phyloP scores from a whole-genome alignment of 2,113 vertebrate genomes.

The Campylorhamphus procurvoides region DNA sequence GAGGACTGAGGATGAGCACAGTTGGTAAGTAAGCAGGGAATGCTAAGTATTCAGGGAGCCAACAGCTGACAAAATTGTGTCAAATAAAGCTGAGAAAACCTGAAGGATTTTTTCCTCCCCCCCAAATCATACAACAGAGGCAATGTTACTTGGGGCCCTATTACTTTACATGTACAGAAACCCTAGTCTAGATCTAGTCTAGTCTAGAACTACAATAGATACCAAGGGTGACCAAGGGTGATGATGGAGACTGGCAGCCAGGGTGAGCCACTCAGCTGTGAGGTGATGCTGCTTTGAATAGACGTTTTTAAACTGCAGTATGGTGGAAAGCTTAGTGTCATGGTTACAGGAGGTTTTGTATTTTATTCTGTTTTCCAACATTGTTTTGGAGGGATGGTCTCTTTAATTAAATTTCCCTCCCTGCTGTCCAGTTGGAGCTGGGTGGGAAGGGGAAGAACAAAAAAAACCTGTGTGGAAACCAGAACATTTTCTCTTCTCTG shows the following conservation, averaged over 20 bases:
- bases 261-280: rapidly evolving
- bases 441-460: background rate
- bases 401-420: background rate
- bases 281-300: background rate
- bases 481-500: background rate
- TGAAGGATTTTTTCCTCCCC: background rate
- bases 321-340: background rate
- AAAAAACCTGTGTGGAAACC: background rate
- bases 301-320: background rate
- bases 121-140: background rate
- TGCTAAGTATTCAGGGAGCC: background rate
- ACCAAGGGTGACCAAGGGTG: too few species aligned
- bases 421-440: background rate
- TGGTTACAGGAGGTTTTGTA: background rate
- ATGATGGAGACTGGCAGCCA: background rate
- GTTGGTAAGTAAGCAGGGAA: background rate
- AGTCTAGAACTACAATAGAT: background rate
- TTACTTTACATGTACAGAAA: background rate
- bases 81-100: background rate
- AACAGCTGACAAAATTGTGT: background rate
- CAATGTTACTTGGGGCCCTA: background rate
- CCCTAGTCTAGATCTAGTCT: background rate
- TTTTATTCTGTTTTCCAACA: background rate
- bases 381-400: background rate
- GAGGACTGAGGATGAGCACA: background rate